A percentile compares a stretch with the other conserved stretches of the same genome.
phyloP scores from a whole-genome alignment of 2,113 vertebrate species.

The Dromaius novaehollandiae region DNA sequence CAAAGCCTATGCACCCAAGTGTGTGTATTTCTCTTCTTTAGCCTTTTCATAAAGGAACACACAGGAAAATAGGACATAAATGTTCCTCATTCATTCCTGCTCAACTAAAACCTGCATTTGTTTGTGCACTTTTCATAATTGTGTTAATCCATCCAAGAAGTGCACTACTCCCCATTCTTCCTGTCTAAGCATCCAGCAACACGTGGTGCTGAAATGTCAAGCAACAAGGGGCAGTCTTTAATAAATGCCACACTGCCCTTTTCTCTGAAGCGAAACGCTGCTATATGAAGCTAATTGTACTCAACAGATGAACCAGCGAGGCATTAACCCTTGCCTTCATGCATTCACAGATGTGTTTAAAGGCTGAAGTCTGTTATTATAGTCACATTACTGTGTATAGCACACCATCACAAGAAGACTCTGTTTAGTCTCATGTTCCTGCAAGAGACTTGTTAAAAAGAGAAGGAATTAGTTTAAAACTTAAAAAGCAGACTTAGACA shows the following conservation, averaged over 20 bases:
- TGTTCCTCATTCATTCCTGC: neutral
- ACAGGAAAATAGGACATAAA: neutral
- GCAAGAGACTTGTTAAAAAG: neutral
- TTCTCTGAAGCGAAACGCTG: neutral
- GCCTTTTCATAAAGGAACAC: neutral
- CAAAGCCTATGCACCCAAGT: neutral
- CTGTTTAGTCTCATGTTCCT: neutral
- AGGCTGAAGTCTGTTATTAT: neutral
- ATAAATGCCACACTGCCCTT: conserved; percentile 55
- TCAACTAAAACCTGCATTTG: rapidly evolving
- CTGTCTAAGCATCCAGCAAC: neutral
- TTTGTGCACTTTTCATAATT: neutral
- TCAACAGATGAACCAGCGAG: neutral
- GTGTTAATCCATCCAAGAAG: neutral
- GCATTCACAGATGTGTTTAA: neutral
- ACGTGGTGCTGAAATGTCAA: neutral
- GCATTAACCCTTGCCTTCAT: neutral
- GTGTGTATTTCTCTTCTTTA: neutral
- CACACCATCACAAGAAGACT: neutral
- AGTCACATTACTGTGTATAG: neutral
- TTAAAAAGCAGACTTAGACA: neutral
- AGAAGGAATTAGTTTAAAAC: neutral
- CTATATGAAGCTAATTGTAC: conserved; percentile 10
- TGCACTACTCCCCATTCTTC: neutral
- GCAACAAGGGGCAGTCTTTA: neutral